Percentiles rank a stretch among this genome's conserved stretches.
These are phyloP conservation scores for Machaerirhynchus nigripectus DNA, from an alignment of 2,113 vertebrate genomes.

Conservation along the genomic window DNA sequence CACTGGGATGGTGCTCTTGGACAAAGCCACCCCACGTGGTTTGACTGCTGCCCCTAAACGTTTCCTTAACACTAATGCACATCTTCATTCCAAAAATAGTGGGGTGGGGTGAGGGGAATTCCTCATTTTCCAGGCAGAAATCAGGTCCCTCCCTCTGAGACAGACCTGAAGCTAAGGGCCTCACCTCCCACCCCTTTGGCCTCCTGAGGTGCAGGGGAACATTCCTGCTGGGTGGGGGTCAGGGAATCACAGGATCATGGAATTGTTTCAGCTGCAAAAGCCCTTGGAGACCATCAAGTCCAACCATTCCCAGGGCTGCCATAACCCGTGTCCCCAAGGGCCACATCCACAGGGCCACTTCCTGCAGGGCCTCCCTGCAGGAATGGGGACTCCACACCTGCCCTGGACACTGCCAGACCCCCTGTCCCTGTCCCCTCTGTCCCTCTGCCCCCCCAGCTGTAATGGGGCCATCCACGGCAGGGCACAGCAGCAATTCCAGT, in stretches of 20 bases:
- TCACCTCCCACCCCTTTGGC: accelerated
- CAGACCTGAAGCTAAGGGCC: not conserved
- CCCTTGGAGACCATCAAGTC: accelerated
- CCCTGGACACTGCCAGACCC: not conserved
- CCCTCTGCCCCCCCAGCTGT: not conserved
- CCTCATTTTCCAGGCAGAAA: too few species aligned
- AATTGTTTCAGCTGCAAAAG: not conserved
- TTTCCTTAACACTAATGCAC: accelerated
- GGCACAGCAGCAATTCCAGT: not conserved
- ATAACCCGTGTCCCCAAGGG: accelerated
- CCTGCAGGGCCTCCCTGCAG: not conserved
- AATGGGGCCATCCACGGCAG: not conserved
- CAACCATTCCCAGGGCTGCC: too few species aligned
- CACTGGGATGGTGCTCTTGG: not conserved
- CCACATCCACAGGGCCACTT: not conserved
- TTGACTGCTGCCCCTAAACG: not conserved
- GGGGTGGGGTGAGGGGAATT: not conserved
- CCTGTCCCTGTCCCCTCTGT: not conserved
- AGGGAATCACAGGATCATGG: not conserved
- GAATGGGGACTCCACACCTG: not conserved
- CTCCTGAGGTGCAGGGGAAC: accelerated
- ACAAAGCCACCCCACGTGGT: not conserved
- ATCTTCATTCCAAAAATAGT: accelerated
- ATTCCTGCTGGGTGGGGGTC: not conserved
- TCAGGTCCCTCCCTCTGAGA: not conserved